phyloP scores from a whole-genome alignment of 2,113 vertebrate genomes.

The Sus scrofa region T2T-Sscrofa CM000814.6:102729501-102730000 shows the following conservation, averaged over 20 bases:
- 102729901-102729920: neutral
- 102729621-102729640: neutral
- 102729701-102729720: neutral
- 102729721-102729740: neutral
- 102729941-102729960: neutral
- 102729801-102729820: neutral
- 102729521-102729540: neutral
- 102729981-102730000: neutral
- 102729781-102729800: neutral
- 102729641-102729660: neutral
- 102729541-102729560: neutral
- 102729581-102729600: neutral
- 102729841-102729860: neutral
- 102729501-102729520: neutral
- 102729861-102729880: neutral
- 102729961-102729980: neutral
- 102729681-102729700: neutral
- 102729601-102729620: neutral
- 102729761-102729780: neutral
- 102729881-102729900: neutral
- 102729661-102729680: neutral
- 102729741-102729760: neutral
- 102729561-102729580: neutral
- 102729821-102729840: neutral
- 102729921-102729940: neutral